phyloP scores from a whole-genome alignment of 2,888 invertebrate species.

The Metacarcinus magister region DNA sequence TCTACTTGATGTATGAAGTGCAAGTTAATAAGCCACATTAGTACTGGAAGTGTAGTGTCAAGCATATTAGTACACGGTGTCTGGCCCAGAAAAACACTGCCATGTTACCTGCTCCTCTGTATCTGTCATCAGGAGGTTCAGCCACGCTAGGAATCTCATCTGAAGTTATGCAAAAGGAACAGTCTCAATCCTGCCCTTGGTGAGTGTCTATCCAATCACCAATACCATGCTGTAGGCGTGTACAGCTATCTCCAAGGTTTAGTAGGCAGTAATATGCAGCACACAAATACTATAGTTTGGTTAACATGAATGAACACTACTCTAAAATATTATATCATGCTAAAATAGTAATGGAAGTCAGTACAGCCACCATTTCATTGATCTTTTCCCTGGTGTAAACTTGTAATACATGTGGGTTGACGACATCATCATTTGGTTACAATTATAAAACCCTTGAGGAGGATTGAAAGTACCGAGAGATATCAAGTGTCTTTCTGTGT shows the following conservation, averaged over 20 bases:
- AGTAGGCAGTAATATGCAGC: slow-evolving; percentile 50
- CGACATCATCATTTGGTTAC: background rate
- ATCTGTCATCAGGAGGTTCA: slow-evolving; percentile 78
- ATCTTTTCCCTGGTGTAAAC: background rate
- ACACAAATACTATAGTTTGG: slow-evolving; percentile 35
- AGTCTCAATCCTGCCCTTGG: slow-evolving; percentile 57
- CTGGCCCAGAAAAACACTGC: background rate
- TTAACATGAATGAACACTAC: slow-evolving; percentile 35
- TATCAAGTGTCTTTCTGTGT: background rate
- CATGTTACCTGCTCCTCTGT: slow-evolving; percentile 80
- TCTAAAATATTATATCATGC: slow-evolving; percentile 55
- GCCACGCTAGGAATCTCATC: slow-evolving; percentile 82
- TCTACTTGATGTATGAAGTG: background rate
- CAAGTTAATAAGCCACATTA: slow-evolving; percentile 53
- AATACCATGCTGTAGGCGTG: background rate
- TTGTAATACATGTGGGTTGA: background rate
- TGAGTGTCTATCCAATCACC: slow-evolving; percentile 16
- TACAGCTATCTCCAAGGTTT: slow-evolving; percentile 38
- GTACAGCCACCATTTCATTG: background rate
- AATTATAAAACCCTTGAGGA: background rate
- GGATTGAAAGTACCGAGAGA: background rate
- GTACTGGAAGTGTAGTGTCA: slow-evolving; percentile 20
- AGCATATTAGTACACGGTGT: slow-evolving; percentile 36
- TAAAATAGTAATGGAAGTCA: background rate
- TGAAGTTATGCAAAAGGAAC: slow-evolving; percentile 78